These are phyloP conservation scores for Hoplodrina ambigua DNA, from an alignment of 2,888 invertebrate genomes.

Conservation along the genomic window DNA sequence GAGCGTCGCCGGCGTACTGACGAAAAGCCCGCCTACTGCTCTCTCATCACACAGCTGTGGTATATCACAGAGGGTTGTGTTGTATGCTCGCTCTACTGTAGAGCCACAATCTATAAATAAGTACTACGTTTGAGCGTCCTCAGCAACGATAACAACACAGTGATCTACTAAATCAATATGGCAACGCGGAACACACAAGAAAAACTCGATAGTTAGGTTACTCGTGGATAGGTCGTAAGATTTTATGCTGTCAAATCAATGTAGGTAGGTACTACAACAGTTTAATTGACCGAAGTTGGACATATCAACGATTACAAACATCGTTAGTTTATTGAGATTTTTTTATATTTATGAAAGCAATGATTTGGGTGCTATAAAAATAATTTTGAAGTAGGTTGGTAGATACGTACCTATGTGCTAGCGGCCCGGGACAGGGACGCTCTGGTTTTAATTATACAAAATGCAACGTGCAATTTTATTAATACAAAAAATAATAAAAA, in stretches of 20 bases:
- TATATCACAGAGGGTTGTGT: slow-evolving; percentile 39
- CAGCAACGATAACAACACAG: slow-evolving; percentile 5
- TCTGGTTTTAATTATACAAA: no score
- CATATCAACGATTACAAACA: not conserved
- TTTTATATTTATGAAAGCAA: no score
- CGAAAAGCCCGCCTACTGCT: slow-evolving; percentile 30
- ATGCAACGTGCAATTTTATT: no score
- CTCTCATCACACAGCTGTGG: slow-evolving; percentile 42
- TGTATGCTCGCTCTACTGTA: slow-evolving; percentile 30
- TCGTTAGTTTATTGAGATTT: not conserved
- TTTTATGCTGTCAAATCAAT: slow-evolving; percentile 23
- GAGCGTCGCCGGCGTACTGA: slow-evolving; percentile 70
- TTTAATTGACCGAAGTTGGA: slow-evolving; percentile 1
- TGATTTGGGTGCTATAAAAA: no score
- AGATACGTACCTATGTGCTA: no score
- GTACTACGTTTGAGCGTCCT: slow-evolving; percentile 6
- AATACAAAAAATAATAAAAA: no score
- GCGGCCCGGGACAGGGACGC: no score
- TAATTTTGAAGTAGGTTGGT: no score
- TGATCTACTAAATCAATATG: slow-evolving; percentile 1
- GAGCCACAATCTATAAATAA: slow-evolving; percentile 46
- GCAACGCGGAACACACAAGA: slow-evolving; percentile 16
- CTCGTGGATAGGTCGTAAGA: not conserved
- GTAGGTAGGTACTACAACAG: no score
- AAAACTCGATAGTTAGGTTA: not conserved